Base-by-base conservation (phyloP, 1,140 invertebrate genomes). In the Helicoverpa armigera region DNA sequence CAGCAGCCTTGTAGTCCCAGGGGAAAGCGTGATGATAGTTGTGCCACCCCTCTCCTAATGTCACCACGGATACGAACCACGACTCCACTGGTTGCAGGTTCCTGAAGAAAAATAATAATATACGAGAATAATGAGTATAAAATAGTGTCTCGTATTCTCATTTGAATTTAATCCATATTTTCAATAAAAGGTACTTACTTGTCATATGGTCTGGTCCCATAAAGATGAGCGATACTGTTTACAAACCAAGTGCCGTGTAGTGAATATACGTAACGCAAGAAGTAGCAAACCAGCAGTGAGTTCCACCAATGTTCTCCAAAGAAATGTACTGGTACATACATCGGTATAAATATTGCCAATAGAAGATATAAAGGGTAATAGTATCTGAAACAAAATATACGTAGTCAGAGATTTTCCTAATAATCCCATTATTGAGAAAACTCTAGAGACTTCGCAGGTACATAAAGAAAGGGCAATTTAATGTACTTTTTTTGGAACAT, bases 11-110 rank as follows among this genome's bases (percentile, higher is more conserved):
- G 86, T 97, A 97, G 92, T 98, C 97, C 94, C 96, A 97, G 0
- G 97, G 97, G 91, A 98, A 98, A 0, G 96, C 96, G 87, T 98
- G 97, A 87, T 98, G 97, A 90, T 98, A 98, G 91, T 98, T 98
- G 90, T 98, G 97, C 96, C 97, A 97, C 2, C 97, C 97, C 95
- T 97, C 96, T 2, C 96, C 96, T 1, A 92, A 76, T 0, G 92
- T 92, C 31, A 96, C 83, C 1, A 95, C 87, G 0, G 96, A 94
- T 0, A 96, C 96, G 35, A 96, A 92, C 81, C 88, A 86, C 67
- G 95, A 96, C 83, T 97, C 96, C 7, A 95, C 95, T 0, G 96
- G 95, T 63, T 95, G 95, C 1, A 97, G 16, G 23, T 81, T 81
- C 18, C 80, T 81, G 23, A 35, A 94, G 93, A 77, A 80, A 79